Conservation (phyloP, 1,140 invertebrate species). For the Drosophila ananassae region DNA sequence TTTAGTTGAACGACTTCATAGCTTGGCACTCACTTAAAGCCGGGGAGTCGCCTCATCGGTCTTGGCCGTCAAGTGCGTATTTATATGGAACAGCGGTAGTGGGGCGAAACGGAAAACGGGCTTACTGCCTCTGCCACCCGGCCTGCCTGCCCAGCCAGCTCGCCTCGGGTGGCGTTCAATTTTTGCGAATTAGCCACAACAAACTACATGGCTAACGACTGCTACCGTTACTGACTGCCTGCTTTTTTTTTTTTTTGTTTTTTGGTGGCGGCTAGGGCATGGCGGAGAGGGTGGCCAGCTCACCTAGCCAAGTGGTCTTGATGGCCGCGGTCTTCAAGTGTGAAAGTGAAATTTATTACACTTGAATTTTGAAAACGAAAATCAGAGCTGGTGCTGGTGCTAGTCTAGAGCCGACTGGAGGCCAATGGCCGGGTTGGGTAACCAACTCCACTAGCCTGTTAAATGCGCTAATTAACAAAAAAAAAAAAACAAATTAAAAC, state of each 20-base stretch:
- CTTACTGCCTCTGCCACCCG: too few relatives aligned
- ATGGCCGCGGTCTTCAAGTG: constrained; percentile 60
- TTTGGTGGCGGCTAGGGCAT: too few relatives aligned
- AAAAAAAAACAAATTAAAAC: constrained; percentile 29
- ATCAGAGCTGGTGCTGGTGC: constrained; percentile 49
- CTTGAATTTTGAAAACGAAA: constrained; percentile 66
- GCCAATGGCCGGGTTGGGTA: constrained; percentile 50
- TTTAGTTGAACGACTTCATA: constrained; percentile 48
- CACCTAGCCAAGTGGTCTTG: constrained; percentile 52
- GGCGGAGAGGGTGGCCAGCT: constrained; percentile 1
- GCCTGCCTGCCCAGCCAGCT: not conserved
- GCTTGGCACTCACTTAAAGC: constrained; percentile 24
- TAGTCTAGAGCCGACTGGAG: constrained; percentile 1
- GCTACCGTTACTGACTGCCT: constrained; percentile 11
- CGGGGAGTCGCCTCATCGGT: constrained; percentile 17
- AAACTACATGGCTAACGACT: not conserved
- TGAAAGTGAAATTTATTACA: constrained; percentile 82
- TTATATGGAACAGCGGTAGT: constrained; percentile 62
- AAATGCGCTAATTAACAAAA: constrained; percentile 52
- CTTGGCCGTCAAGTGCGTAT: constrained; percentile 45
- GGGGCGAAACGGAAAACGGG: too few relatives aligned
- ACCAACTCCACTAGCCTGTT: constrained; percentile 20
- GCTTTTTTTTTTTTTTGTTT: too few relatives aligned
- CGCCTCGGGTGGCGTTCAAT: constrained; percentile 39
- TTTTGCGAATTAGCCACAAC: constrained; percentile 63